These are phyloP conservation scores for Pampusana beccarii DNA, from an alignment of 2,113 vertebrate genomes.

Conservation along the genomic window DNA sequence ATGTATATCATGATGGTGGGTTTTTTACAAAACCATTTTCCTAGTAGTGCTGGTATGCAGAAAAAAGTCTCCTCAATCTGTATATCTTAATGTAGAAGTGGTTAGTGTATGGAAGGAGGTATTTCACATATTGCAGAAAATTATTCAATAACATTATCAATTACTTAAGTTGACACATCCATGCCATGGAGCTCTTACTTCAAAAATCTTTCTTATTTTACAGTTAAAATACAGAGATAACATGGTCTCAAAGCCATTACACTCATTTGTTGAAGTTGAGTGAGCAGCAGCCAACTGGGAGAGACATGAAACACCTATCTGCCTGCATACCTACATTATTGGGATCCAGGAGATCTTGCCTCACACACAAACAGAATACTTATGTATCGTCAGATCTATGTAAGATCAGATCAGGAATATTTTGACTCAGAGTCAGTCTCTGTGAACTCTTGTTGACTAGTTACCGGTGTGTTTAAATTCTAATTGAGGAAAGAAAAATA, in stretches of 20 bases:
- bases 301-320: background rate
- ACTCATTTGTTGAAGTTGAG: background rate
- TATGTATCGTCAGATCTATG: background rate
- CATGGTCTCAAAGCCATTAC: background rate
- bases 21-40: background rate
- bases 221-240: background rate
- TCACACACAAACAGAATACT: background rate
- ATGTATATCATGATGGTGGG: accelerated
- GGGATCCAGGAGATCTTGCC: background rate
- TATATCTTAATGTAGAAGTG: background rate
- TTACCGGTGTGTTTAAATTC: background rate
- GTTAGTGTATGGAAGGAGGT: background rate
- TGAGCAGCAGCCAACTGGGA: background rate
- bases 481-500: background rate
- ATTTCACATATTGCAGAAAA: background rate
- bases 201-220: background rate
- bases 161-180: background rate
- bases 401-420: background rate
- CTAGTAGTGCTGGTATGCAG: background rate
- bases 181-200: background rate
- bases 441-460: background rate
- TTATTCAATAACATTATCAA: background rate
- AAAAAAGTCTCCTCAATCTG: background rate
- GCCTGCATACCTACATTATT: background rate
- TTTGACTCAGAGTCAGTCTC: background rate